Evolutionary conservation across 2,113 vertebrate genomes (phyloP).

Genomic region (Labeo catla): DNA sequence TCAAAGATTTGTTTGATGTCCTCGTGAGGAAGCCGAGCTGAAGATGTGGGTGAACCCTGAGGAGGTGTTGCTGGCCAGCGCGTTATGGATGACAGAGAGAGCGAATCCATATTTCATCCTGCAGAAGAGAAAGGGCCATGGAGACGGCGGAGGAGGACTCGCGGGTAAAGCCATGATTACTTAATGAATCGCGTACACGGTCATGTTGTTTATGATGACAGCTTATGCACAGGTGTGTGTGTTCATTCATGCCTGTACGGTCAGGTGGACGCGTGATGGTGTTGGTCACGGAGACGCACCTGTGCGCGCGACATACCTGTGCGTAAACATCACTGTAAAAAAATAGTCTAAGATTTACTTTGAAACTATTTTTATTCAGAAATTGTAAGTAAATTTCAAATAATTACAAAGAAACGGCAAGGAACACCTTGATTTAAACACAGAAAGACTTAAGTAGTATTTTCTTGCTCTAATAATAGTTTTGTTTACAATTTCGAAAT

Average conservation of each 20-base stretch:
- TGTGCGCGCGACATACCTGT: background rate
- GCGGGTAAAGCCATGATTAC: conserved; percentile 73
- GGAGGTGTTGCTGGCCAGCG: conserved; percentile 94
- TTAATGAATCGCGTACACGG: background rate
- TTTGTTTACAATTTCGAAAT: no score
- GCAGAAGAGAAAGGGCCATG: conserved; percentile 93
- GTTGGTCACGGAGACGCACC: background rate
- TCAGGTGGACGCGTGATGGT: background rate
- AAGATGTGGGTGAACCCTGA: conserved; percentile 96
- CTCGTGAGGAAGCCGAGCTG: conserved; percentile 50
- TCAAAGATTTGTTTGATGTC: conserved; percentile 64
- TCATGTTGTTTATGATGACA: background rate
- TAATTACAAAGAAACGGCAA: no score
- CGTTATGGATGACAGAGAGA: conserved; percentile 94
- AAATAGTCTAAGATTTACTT: background rate
- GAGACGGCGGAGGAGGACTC: conserved; percentile 87
- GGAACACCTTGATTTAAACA: no score
- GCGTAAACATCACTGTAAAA: background rate
- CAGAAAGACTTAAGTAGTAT: no score
- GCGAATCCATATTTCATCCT: conserved; percentile 97
- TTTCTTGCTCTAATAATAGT: no score
- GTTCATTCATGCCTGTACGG: background rate
- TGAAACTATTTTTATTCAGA: no score
- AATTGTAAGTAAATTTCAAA: no score
- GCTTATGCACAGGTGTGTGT: background rate